Conservation (phyloP, 2,888 invertebrate species). For the Neria commutata region DNA sequence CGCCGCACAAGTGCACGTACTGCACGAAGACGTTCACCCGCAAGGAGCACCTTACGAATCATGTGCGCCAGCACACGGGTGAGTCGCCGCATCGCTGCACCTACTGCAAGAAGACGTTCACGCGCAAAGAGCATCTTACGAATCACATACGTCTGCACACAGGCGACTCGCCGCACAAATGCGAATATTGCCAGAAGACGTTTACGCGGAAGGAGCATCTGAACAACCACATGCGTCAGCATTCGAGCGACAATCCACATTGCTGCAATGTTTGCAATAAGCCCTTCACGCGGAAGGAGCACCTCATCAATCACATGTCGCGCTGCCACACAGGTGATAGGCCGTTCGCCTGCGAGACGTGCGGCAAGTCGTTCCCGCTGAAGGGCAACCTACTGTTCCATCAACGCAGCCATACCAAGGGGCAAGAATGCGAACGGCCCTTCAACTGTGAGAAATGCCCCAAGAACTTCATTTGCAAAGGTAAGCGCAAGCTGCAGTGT, state of each 20-base stretch:
- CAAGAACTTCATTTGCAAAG: slow-evolving; percentile 88
- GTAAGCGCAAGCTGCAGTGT: too few relatives aligned
- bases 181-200: slow-evolving; percentile 84
- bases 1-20: slow-evolving; percentile 84
- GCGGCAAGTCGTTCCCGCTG: slow-evolving; percentile 84
- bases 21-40: slow-evolving; percentile 82
- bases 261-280: slow-evolving; percentile 84
- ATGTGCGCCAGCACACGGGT: slow-evolving; percentile 80
- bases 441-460: slow-evolving; percentile 84
- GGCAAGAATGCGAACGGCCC: slow-evolving; percentile 69
- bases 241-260: slow-evolving; percentile 87
- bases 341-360: slow-evolving; percentile 83
- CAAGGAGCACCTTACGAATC: slow-evolving; percentile 85
- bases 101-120: slow-evolving; percentile 67
- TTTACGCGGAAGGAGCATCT: slow-evolving; percentile 86
- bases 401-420: slow-evolving; percentile 83
- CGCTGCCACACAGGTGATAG: slow-evolving; percentile 75
- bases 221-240: slow-evolving; percentile 84
- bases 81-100: slow-evolving; percentile 71
- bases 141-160: slow-evolving; percentile 83
- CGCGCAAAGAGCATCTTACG: slow-evolving; percentile 84
- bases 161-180: slow-evolving; percentile 83
- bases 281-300: slow-evolving; percentile 85
- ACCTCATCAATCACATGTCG: slow-evolving; percentile 83
- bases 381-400: slow-evolving; percentile 86